Evolutionary conservation across 2,888 invertebrate species (phyloP).

Genomic region (Hypolimnas misippus): DNA sequence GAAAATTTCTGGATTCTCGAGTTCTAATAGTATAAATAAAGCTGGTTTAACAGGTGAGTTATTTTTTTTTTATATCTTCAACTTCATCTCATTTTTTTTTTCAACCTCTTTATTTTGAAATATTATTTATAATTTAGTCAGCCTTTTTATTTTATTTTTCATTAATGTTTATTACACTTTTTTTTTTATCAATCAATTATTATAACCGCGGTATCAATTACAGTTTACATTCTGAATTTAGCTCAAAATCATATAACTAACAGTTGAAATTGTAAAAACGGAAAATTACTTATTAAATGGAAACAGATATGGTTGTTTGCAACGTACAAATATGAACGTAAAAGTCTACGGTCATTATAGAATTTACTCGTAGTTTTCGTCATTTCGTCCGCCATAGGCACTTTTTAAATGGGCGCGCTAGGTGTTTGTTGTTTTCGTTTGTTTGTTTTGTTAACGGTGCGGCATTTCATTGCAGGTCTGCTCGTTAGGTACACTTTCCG

Average conservation of each 20-base stretch:
- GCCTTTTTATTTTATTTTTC: conserved; percentile 16
- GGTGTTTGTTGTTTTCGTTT: conserved; percentile 73
- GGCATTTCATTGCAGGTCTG: conserved; percentile 85
- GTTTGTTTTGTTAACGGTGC: conserved; percentile 82
- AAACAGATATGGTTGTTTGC: not conserved
- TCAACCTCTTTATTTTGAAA: conserved; percentile 12
- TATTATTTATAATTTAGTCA: conserved; percentile 8
- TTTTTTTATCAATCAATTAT: not conserved
- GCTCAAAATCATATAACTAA: conserved; percentile 51
- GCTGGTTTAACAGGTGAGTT: conserved; percentile 86
- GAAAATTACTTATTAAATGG: not conserved
- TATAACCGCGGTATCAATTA: conserved; percentile 19
- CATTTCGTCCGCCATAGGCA: conserved; percentile 77
- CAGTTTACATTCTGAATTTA: conserved; percentile 64
- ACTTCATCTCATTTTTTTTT: conserved; percentile 14
- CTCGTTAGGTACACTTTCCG: conserved; percentile 85
- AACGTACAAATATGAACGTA: conserved; percentile 54
- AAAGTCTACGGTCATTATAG: conserved; percentile 70
- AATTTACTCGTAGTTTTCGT: conserved; percentile 67
- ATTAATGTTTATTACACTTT: conserved; percentile 15
- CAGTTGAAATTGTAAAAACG: not conserved
- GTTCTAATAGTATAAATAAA: conserved; percentile 88
- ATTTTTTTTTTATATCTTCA: conserved; percentile 7
- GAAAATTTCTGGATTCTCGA: conserved; percentile 89
- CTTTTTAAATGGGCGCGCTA: conserved; percentile 81